Percentiles rank a stretch among this genome's conserved stretches.
Evolutionary conservation across 2,888 invertebrate species (phyloP).

Genomic region (Sminthurides aquaticus): DNA sequence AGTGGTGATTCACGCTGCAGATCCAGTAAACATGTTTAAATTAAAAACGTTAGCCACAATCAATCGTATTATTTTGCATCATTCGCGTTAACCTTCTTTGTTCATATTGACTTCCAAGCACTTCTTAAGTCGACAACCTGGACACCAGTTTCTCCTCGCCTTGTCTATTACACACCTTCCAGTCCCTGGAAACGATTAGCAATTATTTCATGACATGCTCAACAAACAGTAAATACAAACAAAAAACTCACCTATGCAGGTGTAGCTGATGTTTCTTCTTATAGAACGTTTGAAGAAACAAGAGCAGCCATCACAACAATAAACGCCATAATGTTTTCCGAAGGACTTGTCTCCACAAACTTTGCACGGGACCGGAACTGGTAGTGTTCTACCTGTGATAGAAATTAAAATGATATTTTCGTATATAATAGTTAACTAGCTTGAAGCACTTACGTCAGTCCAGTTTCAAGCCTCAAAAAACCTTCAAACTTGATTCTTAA

Average conservation of each 20-base stretch:
- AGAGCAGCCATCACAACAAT: slow-evolving; percentile 80
- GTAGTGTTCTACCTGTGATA: slow-evolving; percentile 54
- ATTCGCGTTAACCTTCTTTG: slow-evolving; percentile 5
- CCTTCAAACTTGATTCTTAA: too few relatives aligned
- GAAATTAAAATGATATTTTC: neutral
- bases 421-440: neutral
- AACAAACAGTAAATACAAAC: neutral
- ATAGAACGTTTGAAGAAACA: slow-evolving; percentile 83
- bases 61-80: too few relatives aligned
- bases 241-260: slow-evolving; percentile 62
- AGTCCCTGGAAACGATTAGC: slow-evolving; percentile 52
- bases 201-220: neutral
- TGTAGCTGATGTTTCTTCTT: slow-evolving; percentile 62
- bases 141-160: slow-evolving; percentile 78
- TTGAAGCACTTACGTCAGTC: too few relatives aligned
- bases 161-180: slow-evolving; percentile 71
- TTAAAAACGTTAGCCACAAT: too few relatives aligned
- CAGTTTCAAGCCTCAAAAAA: too few relatives aligned
- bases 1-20: too few relatives aligned
- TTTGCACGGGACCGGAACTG: slow-evolving; percentile 61
- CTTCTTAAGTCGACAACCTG: slow-evolving; percentile 69
- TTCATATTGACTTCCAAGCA: slow-evolving; percentile 74
- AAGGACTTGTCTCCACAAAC: slow-evolving; percentile 77
- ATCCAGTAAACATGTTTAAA: too few relatives aligned
- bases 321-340: slow-evolving; percentile 58